These are phyloP conservation scores for Drosophila acutilabella DNA, from an alignment of 2,888 invertebrate species.

Conservation along the genomic window DNA sequence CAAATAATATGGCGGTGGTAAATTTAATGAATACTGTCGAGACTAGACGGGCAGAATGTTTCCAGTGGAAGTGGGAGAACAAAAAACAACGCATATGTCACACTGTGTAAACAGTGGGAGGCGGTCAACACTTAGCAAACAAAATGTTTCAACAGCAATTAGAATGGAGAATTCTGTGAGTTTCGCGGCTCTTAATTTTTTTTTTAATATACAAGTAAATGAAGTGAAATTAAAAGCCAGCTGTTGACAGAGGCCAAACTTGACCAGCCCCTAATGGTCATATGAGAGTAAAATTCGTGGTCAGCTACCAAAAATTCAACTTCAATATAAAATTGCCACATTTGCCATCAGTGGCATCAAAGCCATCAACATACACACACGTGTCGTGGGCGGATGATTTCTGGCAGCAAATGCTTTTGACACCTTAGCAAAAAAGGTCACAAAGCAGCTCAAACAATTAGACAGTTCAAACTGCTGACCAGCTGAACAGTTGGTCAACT, in stretches of 20 bases:
- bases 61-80: background rate
- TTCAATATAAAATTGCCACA: slow-evolving; percentile 38
- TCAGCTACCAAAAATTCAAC: slow-evolving; percentile 42
- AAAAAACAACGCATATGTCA: slow-evolving; percentile 39
- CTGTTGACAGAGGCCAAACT: slow-evolving; percentile 67
- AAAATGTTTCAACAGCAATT: slow-evolving; percentile 70
- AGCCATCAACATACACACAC: slow-evolving; percentile 39
- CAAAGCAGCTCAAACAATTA: slow-evolving; percentile 66
- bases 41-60: slow-evolving; percentile 26
- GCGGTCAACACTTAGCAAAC: slow-evolving; percentile 67
- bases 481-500: slow-evolving; percentile 32
- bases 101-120: slow-evolving; percentile 36
- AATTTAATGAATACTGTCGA: slow-evolving; percentile 17
- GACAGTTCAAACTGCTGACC: slow-evolving; percentile 61
- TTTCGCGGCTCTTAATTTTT: slow-evolving; percentile 18
- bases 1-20: slow-evolving; percentile 44
- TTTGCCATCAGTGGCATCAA: slow-evolving; percentile 43
- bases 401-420: slow-evolving; percentile 73
- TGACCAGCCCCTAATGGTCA: slow-evolving; percentile 48
- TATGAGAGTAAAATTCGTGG: slow-evolving; percentile 34
- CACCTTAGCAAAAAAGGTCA: slow-evolving; percentile 65
- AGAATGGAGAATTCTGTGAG: slow-evolving; percentile 46
- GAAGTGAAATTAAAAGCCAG: slow-evolving; percentile 76
- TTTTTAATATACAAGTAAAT: slow-evolving; percentile 65
- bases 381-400: slow-evolving; percentile 48